These are phyloP conservation scores for Sycophila texana DNA, from an alignment of 2,888 invertebrate species.

Conservation along the genomic window DNA sequence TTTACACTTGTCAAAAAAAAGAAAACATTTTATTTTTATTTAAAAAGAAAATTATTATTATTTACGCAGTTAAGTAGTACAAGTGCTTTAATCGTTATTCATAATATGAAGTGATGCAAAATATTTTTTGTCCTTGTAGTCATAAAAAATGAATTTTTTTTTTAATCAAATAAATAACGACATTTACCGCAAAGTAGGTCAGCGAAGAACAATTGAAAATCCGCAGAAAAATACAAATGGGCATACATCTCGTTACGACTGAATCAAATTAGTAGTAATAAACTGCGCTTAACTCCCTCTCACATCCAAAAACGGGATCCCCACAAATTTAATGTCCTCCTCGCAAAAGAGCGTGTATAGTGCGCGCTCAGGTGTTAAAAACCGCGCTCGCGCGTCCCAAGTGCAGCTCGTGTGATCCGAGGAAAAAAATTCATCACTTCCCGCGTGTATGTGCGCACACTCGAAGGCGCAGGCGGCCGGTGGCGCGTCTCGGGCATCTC, in stretches of 20 bases:
- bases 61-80: too few species aligned
- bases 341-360: slow-evolving; percentile 22
- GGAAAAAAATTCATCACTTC: slow-evolving; percentile 53
- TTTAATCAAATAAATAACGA: too few species aligned
- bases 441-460: background rate
- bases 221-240: background rate
- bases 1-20: too few species aligned
- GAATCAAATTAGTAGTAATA: background rate
- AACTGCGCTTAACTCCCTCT: background rate
- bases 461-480: slow-evolving; percentile 57
- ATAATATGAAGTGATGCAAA: too few species aligned
- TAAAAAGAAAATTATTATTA: too few species aligned
- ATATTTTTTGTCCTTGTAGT: too few species aligned
- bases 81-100: too few species aligned
- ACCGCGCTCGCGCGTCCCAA: slow-evolving; percentile 48
- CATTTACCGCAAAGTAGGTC: background rate
- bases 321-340: slow-evolving; percentile 20
- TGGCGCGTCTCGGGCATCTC: too few species aligned
- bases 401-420: background rate
- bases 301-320: background rate
- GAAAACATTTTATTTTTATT: too few species aligned
- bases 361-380: slow-evolving; percentile 55
- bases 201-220: slow-evolving; percentile 13
- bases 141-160: too few species aligned
- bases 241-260: slow-evolving; percentile 17